These are phyloP conservation scores for Trematomus loennbergii DNA, from an alignment of 2,113 vertebrate genomes.

Conservation along the genomic window DNA sequence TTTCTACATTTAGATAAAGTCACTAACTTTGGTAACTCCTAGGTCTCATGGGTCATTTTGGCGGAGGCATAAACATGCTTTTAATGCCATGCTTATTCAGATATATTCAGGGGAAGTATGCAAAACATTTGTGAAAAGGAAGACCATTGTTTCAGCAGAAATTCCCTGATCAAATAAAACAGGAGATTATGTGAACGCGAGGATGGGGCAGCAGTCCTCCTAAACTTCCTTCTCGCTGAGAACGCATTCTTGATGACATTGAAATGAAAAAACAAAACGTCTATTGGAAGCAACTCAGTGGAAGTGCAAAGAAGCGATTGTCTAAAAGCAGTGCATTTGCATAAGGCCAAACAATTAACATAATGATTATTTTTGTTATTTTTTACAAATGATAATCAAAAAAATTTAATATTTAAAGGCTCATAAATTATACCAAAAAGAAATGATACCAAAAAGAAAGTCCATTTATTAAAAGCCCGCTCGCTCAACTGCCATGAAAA, in stretches of 20 bases:
- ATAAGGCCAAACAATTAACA: constrained; percentile 51
- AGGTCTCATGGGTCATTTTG: constrained; percentile 10
- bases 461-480: constrained; percentile 12
- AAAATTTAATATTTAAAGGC: constrained; percentile 16
- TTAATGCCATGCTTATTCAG: constrained; percentile 45
- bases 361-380: constrained; percentile 34
- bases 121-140: constrained; percentile 43
- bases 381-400: background rate
- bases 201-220: constrained; percentile 21
- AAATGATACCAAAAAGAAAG: constrained; percentile 34
- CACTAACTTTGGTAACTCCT: background rate
- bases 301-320: constrained; percentile 50
- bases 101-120: constrained; percentile 46
- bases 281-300: constrained; percentile 35
- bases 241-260: constrained; percentile 55
- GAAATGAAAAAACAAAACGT: constrained; percentile 58
- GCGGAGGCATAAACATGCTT: constrained; percentile 46
- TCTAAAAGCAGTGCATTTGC: constrained; percentile 67
- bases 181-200: constrained; percentile 38
- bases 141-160: constrained; percentile 49
- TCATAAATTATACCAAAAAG: constrained; percentile 49
- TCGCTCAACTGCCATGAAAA: constrained; percentile 82
- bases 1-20: background rate
- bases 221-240: constrained; percentile 49
- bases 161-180: constrained; percentile 62